These are phyloP conservation scores for Chaetorhynchus papuensis DNA, from an alignment of 2,113 vertebrate genomes.

Conservation along the genomic window DNA sequence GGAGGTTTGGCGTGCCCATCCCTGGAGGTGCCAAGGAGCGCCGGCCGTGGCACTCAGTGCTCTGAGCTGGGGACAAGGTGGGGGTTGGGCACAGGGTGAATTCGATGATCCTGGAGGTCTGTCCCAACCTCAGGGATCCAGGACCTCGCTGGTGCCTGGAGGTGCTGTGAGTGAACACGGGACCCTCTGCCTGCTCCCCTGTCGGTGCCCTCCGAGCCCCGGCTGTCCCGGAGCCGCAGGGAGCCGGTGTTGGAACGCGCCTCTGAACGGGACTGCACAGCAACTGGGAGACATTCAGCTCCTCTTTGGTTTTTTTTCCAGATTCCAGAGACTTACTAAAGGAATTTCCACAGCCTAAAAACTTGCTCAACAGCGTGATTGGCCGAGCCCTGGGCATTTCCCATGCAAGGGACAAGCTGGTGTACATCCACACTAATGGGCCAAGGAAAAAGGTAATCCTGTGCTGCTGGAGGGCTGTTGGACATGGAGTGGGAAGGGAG, in stretches of 20 bases:
- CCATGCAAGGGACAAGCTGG: slow-evolving; percentile 81
- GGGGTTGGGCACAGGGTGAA: not conserved
- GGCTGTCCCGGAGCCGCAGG: not conserved
- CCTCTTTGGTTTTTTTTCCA: not conserved
- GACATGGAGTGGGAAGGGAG: not conserved
- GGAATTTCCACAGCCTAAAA: slow-evolving; percentile 90
- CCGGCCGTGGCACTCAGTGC: not conserved
- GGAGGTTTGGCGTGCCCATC: not conserved
- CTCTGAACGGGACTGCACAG: not conserved
- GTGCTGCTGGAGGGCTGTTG: not conserved
- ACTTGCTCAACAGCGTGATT: slow-evolving; percentile 82
- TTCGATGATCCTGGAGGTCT: not conserved
- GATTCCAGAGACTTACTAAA: slow-evolving; percentile 38
- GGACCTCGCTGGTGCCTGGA: not conserved
- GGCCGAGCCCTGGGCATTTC: slow-evolving; percentile 80
- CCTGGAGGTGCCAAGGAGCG: rapidly evolving
- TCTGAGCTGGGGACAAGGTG: not conserved
- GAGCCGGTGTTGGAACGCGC: not conserved
- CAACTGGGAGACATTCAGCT: not conserved
- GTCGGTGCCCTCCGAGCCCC: rapidly evolving
- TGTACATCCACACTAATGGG: slow-evolving; percentile 84
- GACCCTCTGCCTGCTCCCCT: not conserved
- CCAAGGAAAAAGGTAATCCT: slow-evolving; percentile 82
- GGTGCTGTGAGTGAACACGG: not conserved
- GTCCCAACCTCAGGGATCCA: not conserved